Evolutionary conservation across 2,888 invertebrate species (phyloP).

Genomic region (Heliconius sara): DNA sequence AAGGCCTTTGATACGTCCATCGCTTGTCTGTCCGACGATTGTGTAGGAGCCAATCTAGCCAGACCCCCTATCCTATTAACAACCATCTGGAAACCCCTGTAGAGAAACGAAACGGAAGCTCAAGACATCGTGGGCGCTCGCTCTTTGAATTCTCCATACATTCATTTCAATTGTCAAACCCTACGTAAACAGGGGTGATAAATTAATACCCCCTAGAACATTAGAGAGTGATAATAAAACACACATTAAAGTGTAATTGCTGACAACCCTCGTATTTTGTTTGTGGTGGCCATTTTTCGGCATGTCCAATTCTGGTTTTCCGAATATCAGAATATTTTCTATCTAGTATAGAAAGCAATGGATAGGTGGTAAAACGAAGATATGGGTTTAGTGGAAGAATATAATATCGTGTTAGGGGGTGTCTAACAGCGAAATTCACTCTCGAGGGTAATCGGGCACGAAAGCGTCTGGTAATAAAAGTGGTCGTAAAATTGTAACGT

Average conservation of each 20-base stretch:
- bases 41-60: slow-evolving; percentile 63
- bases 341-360: slow-evolving; percentile 59
- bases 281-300: slow-evolving; percentile 32
- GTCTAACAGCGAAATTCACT: slow-evolving; percentile 83
- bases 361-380: slow-evolving; percentile 52
- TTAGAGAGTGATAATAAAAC: slow-evolving; percentile 83
- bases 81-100: slow-evolving; percentile 41
- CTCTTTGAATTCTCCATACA: slow-evolving; percentile 70
- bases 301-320: slow-evolving; percentile 55
- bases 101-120: slow-evolving; percentile 54
- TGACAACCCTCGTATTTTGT: slow-evolving; percentile 60
- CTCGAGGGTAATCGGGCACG: slow-evolving; percentile 83
- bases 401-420: slow-evolving; percentile 65
- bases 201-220: slow-evolving; percentile 80
- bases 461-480: slow-evolving; percentile 84
- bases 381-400: slow-evolving; percentile 55
- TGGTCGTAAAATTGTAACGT: slow-evolving; percentile 82
- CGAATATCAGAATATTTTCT: neutral
- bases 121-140: slow-evolving; percentile 57
- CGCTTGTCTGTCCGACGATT: slow-evolving; percentile 82
- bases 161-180: slow-evolving; percentile 81
- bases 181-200: slow-evolving; percentile 81
- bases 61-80: slow-evolving; percentile 59
- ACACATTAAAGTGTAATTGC: slow-evolving; percentile 82
- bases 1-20: slow-evolving; percentile 82